Percentiles rank a stretch among this genome's conserved stretches.
phyloP scores from a whole-genome alignment of 2,797 vertebrate genomes.

The Phataginus tetradactyla region DNA sequence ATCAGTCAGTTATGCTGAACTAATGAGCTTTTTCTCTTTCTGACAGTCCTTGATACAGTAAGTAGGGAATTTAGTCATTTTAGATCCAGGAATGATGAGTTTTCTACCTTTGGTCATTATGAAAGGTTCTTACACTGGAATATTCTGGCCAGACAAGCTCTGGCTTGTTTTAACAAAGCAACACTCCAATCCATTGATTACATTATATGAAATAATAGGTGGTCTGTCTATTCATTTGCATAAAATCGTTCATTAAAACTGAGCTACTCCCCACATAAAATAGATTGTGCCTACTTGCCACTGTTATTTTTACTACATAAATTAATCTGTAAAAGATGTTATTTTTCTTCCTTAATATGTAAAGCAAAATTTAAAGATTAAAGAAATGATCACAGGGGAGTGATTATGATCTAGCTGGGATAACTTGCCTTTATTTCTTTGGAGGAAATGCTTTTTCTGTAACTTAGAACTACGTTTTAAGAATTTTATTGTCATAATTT shows the following conservation, averaged over 20 bases:
- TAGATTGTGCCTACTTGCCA: constrained; percentile 21
- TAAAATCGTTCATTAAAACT: constrained; percentile 62
- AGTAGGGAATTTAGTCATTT: constrained; percentile 55
- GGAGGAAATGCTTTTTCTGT: background rate
- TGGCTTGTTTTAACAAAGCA: constrained; percentile 38
- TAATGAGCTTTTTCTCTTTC: constrained; percentile 66
- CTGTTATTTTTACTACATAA: constrained; percentile 55
- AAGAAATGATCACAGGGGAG: background rate
- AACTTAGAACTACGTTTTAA: constrained; percentile 6
- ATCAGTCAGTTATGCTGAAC: constrained; percentile 61
- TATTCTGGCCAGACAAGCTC: constrained; percentile 31
- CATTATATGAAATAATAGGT: constrained; percentile 41
- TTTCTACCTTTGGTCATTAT: constrained; percentile 39
- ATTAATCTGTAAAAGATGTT: constrained; percentile 9
- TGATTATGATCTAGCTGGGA: background rate
- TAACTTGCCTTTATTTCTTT: background rate
- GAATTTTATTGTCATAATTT: constrained; percentile 35
- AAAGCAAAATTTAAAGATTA: constrained; percentile 27
- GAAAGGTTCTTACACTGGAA: constrained; percentile 26
- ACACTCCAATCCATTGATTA: constrained; percentile 46
- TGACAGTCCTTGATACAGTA: constrained; percentile 45
- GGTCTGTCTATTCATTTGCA: constrained; percentile 40
- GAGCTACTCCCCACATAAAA: constrained; percentile 44
- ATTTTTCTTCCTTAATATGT: constrained; percentile 46
- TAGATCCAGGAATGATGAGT: constrained; percentile 41